phyloP scores from a whole-genome alignment of 2,797 vertebrate species.

The Podargus strigoides region DNA sequence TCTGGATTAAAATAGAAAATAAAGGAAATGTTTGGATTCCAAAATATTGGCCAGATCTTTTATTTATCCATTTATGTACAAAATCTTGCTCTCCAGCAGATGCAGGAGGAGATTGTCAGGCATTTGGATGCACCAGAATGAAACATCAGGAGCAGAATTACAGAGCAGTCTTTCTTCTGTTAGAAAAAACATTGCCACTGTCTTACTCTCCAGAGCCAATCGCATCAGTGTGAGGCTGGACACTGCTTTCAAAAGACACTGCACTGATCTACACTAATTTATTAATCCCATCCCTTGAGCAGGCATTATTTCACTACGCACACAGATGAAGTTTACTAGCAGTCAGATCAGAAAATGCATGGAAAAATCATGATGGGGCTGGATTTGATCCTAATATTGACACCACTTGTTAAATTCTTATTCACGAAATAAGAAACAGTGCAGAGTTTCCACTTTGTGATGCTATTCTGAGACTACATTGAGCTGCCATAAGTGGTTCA shows the following conservation, averaged over 20 bases:
- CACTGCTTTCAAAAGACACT: neutral
- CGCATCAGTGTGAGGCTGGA: neutral
- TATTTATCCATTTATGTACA: neutral
- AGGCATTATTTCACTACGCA: neutral
- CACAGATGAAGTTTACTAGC: neutral
- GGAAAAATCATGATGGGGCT: neutral
- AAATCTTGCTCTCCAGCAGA: neutral
- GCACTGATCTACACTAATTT: neutral
- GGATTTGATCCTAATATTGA: neutral
- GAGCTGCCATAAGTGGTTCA: neutral
- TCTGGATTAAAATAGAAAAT: neutral
- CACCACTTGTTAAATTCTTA: neutral
- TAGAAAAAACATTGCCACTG: neutral
- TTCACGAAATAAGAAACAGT: neutral
- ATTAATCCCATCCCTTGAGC: neutral
- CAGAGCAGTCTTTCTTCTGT: slow-evolving; percentile 17
- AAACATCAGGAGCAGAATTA: neutral
- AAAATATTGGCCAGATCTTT: neutral
- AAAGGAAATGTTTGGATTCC: neutral
- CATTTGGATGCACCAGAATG: neutral
- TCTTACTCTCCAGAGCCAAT: neutral
- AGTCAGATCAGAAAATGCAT: neutral
- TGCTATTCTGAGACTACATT: neutral
- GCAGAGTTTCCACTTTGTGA: neutral
- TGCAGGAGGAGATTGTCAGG: neutral